Evolutionary conservation across 2,888 invertebrate genomes (phyloP), one percentile per base, ranked within the genome.

Genomic region (Alentia gelatinosa): DNA sequence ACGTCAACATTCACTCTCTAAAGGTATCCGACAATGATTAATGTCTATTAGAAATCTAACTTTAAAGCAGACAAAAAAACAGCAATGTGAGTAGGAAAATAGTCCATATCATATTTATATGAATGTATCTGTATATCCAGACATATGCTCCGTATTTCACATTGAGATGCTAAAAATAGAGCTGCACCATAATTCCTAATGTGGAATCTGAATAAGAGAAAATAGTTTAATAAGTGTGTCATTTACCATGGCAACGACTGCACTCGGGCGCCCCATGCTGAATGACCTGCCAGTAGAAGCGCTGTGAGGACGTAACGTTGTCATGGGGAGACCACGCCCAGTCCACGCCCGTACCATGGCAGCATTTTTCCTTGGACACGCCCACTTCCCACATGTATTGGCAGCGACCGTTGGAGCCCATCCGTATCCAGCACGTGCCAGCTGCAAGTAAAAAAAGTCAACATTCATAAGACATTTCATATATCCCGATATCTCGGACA

Each of bases 261-360:
- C 90, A 90, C 26, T 90, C 40, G 7, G 90, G 90, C n/a, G 84
- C 84, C 0, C 90, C 90, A 30, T 83, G 84, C 33, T 50, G 83
- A 37, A 90, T 56, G 86, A 68, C 68, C 37, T 42, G 35, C 63
- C 84, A 90, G 33, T 86, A 90, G 86, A 84, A 90, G 56, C 79
- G 56, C 30, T 90, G 50, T 33, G 63, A 42, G 37, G 50, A 50
- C 19, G 56, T 84, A 40, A 86, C 37, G 37, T 86, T 74, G 39
- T 90, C 90, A 50, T 79, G 47, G 47, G 89, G 89, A 0, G 90
- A 83, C 90, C 90, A 90, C 50, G 90, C 90, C 90, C 68, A 47
- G n/a, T 50, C 84, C 0, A 39, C 50, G 19, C 83, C 50, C 9
- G 56, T 40, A 0, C 86, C 40, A 84, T 74, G 68, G 30, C 90